Percentiles rank a stretch among this genome's conserved stretches.
These are phyloP conservation scores for Lonchura striata DNA, from an alignment of 2,113 vertebrate species.

Conservation along the genomic window DNA sequence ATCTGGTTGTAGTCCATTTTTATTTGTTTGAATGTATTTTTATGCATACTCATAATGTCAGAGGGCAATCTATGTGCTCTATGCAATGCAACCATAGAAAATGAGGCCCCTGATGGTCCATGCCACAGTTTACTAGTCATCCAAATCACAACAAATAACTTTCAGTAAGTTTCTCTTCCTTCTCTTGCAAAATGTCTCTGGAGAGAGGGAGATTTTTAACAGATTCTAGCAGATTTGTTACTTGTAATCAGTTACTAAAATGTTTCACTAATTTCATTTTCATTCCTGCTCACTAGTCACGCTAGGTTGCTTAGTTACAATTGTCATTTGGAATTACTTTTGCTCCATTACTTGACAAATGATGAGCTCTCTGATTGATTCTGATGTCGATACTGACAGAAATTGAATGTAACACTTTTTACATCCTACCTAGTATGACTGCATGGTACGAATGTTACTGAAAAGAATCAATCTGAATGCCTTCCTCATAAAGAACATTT, in stretches of 20 bases:
- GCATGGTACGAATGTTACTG: background rate
- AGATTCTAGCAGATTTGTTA: background rate
- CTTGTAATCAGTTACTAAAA: slow-evolving; percentile 16
- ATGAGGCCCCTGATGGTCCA: background rate
- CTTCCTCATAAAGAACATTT: background rate
- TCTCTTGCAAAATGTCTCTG: background rate
- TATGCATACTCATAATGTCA: background rate
- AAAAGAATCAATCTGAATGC: background rate
- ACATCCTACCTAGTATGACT: background rate
- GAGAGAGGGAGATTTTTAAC: background rate
- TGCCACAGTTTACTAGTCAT: background rate
- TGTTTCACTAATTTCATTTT: slow-evolving; percentile 11
- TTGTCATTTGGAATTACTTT: slow-evolving; percentile 35
- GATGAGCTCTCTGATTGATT: background rate
- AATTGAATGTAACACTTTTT: background rate
- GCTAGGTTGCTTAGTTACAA: slow-evolving; percentile 21
- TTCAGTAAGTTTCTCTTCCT: background rate
- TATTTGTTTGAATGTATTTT: background rate
- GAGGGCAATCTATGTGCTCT: background rate
- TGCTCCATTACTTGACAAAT: background rate
- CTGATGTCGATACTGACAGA: background rate
- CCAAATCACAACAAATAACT: background rate
- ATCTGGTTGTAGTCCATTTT: background rate
- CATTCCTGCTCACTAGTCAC: background rate
- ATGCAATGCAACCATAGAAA: background rate